These are phyloP conservation scores for Noctua pronuba DNA, from an alignment of 2,888 invertebrate species.

Conservation along the genomic window DNA sequence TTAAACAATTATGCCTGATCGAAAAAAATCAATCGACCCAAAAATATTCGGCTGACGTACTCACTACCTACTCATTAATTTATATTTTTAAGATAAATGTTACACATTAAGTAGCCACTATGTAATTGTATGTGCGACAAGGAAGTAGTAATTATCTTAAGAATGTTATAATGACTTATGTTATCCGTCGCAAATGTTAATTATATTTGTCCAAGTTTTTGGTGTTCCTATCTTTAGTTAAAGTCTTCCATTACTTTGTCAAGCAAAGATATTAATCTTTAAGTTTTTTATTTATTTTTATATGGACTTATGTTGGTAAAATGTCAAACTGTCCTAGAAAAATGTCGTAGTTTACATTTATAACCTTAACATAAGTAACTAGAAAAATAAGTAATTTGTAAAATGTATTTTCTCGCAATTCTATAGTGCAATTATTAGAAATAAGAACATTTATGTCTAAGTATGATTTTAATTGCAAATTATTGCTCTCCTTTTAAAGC, in stretches of 20 bases:
- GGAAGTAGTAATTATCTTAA: constrained; percentile 60
- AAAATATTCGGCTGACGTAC: constrained; percentile 23
- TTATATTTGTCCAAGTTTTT: constrained; percentile 10
- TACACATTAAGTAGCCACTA: constrained; percentile 47
- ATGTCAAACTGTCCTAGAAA: background rate
- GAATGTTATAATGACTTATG: constrained; percentile 50
- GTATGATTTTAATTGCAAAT: background rate
- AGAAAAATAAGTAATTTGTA: background rate
- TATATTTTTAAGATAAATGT: constrained; percentile 43
- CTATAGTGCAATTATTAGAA: constrained; percentile 40
- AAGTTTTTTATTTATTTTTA: constrained; percentile 8
- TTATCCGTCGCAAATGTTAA: constrained; percentile 32
- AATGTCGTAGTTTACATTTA: background rate
- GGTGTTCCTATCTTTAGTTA: constrained; percentile 37
- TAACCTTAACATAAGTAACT: background rate
- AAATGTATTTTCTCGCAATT: constrained; percentile 17
- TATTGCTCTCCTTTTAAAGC: background rate
- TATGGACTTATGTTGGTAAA: background rate
- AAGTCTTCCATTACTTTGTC: constrained; percentile 56
- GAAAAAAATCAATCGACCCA: constrained; percentile 36
- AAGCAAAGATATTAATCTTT: constrained; percentile 23
- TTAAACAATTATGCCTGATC: constrained; percentile 10
- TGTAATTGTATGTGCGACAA: constrained; percentile 53
- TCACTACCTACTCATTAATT: constrained; percentile 31
- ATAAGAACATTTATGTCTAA: constrained; percentile 11